Conservation (phyloP, 2,888 invertebrate genomes). For the Lepidochrysops patricia region DNA sequence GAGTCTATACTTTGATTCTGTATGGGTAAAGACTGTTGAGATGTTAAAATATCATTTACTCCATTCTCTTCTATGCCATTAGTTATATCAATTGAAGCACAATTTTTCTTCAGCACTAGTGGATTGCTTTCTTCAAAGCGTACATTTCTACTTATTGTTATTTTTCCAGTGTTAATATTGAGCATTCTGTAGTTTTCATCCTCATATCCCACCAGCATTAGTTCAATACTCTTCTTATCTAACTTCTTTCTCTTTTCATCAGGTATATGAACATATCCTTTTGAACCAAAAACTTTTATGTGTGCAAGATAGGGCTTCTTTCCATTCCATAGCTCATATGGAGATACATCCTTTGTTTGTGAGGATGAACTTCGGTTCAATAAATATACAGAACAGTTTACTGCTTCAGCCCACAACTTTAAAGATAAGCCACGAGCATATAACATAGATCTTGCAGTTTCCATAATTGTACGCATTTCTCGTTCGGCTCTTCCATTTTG, state of each 20-base stretch:
- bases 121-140: not conserved
- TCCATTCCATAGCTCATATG: slow-evolving; percentile 30
- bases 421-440: slow-evolving; percentile 19
- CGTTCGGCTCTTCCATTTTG: slow-evolving; percentile 25
- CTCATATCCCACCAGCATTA: not conserved
- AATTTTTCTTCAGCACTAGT: not conserved
- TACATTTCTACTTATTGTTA: not conserved
- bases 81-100: not conserved
- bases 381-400: slow-evolving; percentile 23
- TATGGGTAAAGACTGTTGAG: too few relatives aligned
- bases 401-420: slow-evolving; percentile 25
- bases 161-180: not conserved
- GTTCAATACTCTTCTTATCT: slow-evolving; percentile 3
- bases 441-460: slow-evolving; percentile 19
- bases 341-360: slow-evolving; percentile 21
- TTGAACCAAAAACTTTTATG: slow-evolving; percentile 25
- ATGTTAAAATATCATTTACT: too few relatives aligned
- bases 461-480: slow-evolving; percentile 28
- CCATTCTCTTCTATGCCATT: not conserved
- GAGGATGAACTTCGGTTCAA: slow-evolving; percentile 24
- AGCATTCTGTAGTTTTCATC: not conserved
- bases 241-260: slow-evolving; percentile 20
- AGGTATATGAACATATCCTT: slow-evolving; percentile 23
- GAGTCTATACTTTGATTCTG: too few relatives aligned
- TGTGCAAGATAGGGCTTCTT: slow-evolving; percentile 20